Evolutionary conservation across 2,888 invertebrate species (phyloP).

Genomic region (Melinopterus prodromus): DNA sequence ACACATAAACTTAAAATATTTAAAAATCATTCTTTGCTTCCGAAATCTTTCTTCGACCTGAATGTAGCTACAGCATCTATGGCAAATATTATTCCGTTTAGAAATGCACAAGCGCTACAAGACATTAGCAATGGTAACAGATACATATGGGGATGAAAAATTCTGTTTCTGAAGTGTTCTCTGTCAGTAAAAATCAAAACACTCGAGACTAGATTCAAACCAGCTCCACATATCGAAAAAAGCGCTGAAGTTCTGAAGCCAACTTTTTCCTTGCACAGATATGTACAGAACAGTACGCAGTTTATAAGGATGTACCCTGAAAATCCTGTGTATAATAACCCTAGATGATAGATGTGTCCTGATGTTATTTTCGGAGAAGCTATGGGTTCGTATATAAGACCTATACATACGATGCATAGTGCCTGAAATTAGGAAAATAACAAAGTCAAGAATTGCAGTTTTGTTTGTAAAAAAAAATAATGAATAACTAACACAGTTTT

Average conservation of each 20-base stretch:
- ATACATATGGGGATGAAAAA: conserved; percentile 70
- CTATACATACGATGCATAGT: conserved; percentile 69
- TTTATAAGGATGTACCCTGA: conserved; percentile 74
- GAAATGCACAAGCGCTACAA: conserved; percentile 70
- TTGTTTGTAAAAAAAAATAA: no score
- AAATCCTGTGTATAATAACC: conserved; percentile 72
- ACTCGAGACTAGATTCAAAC: conserved; percentile 71
- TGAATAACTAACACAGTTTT: no score
- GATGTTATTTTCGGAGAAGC: conserved; percentile 65
- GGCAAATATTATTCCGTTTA: conserved; percentile 68
- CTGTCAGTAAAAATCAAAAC: conserved; percentile 67
- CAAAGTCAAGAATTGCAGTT: neutral
- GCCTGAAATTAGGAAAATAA: conserved; percentile 59
- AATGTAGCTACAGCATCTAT: conserved; percentile 70
- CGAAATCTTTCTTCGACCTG: conserved; percentile 38
- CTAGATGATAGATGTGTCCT: conserved; percentile 67
- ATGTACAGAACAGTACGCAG: conserved; percentile 67
- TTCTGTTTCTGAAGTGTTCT: conserved; percentile 58
- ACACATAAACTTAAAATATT: neutral
- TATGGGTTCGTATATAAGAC: conserved; percentile 71
- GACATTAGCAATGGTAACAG: conserved; percentile 71
- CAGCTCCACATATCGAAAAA: conserved; percentile 69
- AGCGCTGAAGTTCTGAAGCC: conserved; percentile 72
- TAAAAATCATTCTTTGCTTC: conserved; percentile 19
- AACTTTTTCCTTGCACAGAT: conserved; percentile 68